Base-by-base conservation (phyloP, 2,113 vertebrate species). In the Gopherus flavomarginatus region DNA sequence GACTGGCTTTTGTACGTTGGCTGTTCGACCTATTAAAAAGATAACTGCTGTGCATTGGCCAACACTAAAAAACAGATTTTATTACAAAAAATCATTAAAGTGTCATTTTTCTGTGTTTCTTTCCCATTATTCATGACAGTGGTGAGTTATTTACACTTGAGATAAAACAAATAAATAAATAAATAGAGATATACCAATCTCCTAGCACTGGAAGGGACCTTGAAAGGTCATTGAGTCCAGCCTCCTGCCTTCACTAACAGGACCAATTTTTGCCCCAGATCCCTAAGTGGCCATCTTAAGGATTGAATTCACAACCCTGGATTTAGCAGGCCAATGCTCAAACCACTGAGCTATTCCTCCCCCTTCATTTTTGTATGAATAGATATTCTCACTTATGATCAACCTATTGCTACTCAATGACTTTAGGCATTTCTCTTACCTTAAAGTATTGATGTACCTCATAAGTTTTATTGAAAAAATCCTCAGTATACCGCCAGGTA, bases 381-480 rank as follows among this genome's bases (percentile, higher is more conserved):
- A 69, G 0, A 0, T 85, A 35, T 62, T 88, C 27, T 83, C 80
- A 91, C 69, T 35, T 83, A 5, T 57, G 35, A 53, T 96, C 89
- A 95, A 83, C 16, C 10, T 69, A 44, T 8, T 90, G 27, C 12
- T 89, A 81, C 4, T 82, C 69, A 93, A 79, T 38, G 81, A 47
- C 6, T 81, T 2, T 44, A 44, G 0, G 0, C 0, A 0, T 81
- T 91, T 53, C 1, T 81, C 94, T 92, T 3, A 75, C 85, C 90
- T 22, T 79, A 1, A n/a, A 52, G 2, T 29, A 42, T 89, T 87
- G 88, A 27, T 8, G 11, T 89, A 49, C 1, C 27, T 95, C 50
- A 52, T 31, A 87, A 16, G 4, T 11, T 54, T 65, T 47, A 27
- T 75, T 54, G 19, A 13, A 22, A 86, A 90, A 88, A 0, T 26